Evolutionary conservation across 2,888 invertebrate genomes (phyloP), one percentile per base, ranked within the genome.

Genomic region (Athrips mouffetella): DNA sequence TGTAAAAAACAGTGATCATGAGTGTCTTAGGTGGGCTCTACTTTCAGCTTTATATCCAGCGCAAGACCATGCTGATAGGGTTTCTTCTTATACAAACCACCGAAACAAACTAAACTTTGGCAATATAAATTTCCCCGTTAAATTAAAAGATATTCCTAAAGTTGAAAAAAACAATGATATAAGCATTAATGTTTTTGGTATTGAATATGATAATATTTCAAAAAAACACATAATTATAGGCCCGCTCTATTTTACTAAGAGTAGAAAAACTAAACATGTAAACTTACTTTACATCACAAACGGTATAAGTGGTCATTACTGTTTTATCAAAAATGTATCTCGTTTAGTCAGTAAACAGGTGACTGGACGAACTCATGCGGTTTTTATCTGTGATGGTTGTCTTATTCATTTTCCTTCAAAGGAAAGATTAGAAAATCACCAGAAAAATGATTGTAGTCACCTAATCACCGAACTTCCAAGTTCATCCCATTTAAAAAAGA

Each of bases 21-120:
- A 48, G 27, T 60, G 62, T 52, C 55, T 62, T 20, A 57, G 57
- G 48, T 62, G 59, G 60, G 57, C 60, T 33, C 46, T 62, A 35
- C 51, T 61, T 5, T 58, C 59, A 5, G 60, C 57, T 7, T 48
- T 66, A 23, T 62, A 58, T 46, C 62, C 61, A 11, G 51, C 44
- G 3, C 3, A 2, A 35, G 6, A 16, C 7, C 39, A 21, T n/a
- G n/a, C n/a, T n/a, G n/a, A n/a, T n/a, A n/a, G n/a, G n/a, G n/a
- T n/a, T n/a, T n/a, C n/a, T n/a, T n/a, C n/a, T n/a, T n/a, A n/a
- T n/a, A n/a, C 3, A 30, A 8, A 30, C 7, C 11, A 8, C 30
- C 3, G n/a, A n/a, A n/a, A 30, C n/a, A 8, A 4, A 8, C 11
- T 30, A n/a, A 30, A 30, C n/a, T 8, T 30, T 3, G 3, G 7